Evolutionary conservation across 2,888 invertebrate genomes (phyloP), one percentile per base, ranked within the genome.

Genomic region (Pocota personata): DNA sequence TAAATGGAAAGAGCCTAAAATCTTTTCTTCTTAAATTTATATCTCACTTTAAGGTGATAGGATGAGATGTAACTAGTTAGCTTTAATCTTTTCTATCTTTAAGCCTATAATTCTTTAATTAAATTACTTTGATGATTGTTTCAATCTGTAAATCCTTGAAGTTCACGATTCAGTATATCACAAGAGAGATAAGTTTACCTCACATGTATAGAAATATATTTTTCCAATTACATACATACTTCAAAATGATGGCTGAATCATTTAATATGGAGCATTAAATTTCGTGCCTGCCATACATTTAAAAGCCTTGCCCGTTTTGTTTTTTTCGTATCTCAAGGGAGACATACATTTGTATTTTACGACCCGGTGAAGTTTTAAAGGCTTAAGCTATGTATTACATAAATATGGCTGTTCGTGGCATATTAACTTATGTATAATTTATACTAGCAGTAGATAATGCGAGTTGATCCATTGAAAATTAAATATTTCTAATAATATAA

Each of bases 371-470:
- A 37, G 50, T 4, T 24, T 66, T 50, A 14, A 50, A n/a, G 66
- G 37, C n/a, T 21, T 14, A 35, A 12, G 12, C 21, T 12, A 1
- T n/a, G n/a, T n/a, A n/a, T 58, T 21, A 35, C 14, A 10, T n/a
- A n/a, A n/a, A n/a, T n/a, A n/a, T 58, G 19, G n/a, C 35, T 50
- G 7, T 35, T 50, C 16, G 46, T 50, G 35, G 24, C 10, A 24
- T 50, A 24, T 66, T 66, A 24, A 24, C 50, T 24, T 48, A 50
- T n/a, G n/a, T n/a, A n/a, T 66, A 66, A 50, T 50, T 66, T 66
- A 50, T 35, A 50, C 37, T 35, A 19, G 14, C 14, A n/a, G 40
- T 14, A 14, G 14, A 40, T 40, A 40, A 40, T 14, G n/a, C 1
- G 0, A 0, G 5, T 6, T n/a, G n/a, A 14, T 40, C 4, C 3